Evolutionary conservation across 2,113 vertebrate species (phyloP).

Genomic region (Thermophis baileyi): DNA sequence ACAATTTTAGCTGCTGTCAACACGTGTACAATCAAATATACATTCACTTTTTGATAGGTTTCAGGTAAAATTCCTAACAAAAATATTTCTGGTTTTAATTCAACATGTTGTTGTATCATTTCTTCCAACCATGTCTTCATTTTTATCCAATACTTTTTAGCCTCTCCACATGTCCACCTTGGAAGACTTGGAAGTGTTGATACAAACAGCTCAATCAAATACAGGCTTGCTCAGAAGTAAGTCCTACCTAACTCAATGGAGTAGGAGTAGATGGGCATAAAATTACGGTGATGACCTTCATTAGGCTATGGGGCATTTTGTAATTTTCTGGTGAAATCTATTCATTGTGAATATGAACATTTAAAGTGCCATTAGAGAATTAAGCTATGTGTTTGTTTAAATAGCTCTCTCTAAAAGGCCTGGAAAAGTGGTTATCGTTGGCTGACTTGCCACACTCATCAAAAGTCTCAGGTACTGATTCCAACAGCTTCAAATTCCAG

Average conservation of each 20-base stretch:
- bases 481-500: neutral
- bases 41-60: no score
- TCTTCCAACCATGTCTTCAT: no score
- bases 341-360: neutral
- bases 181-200: neutral
- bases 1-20: no score
- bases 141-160: no score
- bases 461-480: neutral
- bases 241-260: constrained; percentile 15
- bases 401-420: neutral
- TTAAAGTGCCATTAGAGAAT: no score
- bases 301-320: neutral
- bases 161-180: no score
- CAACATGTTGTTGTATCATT: no score
- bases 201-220: neutral
- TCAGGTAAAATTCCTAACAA: no score
- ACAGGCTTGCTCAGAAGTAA: neutral
- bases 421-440: neutral
- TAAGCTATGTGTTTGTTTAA: neutral
- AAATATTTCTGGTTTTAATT: no score
- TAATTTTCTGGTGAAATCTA: neutral
- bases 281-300: neutral
- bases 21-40: no score
- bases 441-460: no score
- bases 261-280: neutral